A percentile compares a stretch with the other conserved stretches of the same genome.
Evolutionary conservation across 2,113 vertebrate genomes (phyloP).

Genomic region (Gopherus evgoodei): DNA sequence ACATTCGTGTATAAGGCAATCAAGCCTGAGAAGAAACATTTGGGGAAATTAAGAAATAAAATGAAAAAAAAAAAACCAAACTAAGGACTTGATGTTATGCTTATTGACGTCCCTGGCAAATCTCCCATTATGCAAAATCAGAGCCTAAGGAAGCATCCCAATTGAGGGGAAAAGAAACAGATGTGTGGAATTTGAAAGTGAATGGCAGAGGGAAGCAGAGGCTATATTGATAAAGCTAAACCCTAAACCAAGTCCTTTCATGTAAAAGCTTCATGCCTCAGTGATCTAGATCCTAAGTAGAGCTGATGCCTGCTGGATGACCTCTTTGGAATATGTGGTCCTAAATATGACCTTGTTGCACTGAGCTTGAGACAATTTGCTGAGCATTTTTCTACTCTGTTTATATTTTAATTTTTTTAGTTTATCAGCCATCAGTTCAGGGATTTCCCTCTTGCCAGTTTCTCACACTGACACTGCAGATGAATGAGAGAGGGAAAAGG

Average conservation of each 20-base stretch:
- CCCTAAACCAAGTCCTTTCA: background rate
- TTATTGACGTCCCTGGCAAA: conserved; percentile 17
- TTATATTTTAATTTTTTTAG: background rate
- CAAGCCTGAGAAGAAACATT: conserved; percentile 31
- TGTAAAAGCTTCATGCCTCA: conserved; percentile 12
- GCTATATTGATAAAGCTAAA: conserved; percentile 26
- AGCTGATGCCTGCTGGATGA: background rate
- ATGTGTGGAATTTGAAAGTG: conserved; percentile 12
- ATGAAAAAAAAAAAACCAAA: background rate
- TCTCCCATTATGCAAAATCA: conserved; percentile 13
- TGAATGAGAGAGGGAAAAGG: background rate
- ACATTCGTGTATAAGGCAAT: background rate
- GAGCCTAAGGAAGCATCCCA: conserved; percentile 23
- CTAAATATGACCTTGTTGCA: background rate
- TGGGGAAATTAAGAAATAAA: background rate
- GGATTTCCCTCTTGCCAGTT: background rate
- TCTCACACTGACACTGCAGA: background rate
- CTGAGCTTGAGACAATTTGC: background rate
- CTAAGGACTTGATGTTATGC: conserved; percentile 7
- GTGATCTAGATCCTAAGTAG: background rate
- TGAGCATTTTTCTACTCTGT: background rate
- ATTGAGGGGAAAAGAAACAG: conserved; percentile 5
- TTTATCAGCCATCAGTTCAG: background rate
- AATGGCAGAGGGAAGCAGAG: background rate
- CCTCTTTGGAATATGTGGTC: background rate